Conservation (phyloP, 2,888 invertebrate genomes). For the Syrista parreyssii region DNA sequence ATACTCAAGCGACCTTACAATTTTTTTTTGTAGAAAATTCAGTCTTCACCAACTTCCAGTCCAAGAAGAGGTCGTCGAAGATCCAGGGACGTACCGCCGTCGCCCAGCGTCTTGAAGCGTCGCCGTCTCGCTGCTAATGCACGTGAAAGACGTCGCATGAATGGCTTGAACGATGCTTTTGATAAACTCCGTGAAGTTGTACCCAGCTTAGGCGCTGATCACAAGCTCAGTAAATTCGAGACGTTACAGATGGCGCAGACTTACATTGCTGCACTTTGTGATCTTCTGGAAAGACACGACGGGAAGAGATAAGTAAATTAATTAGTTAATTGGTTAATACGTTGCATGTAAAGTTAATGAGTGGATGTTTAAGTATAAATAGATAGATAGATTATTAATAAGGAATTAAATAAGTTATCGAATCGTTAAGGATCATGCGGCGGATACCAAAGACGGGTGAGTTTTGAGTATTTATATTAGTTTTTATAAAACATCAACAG, state of each 20-base stretch:
- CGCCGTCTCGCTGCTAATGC: conserved; percentile 80
- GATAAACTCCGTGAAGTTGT: conserved; percentile 79
- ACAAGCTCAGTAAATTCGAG: conserved; percentile 81
- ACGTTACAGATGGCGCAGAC: conserved; percentile 85
- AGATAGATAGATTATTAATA: not conserved
- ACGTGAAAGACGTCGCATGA: conserved; percentile 79
- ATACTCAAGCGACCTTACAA: not conserved
- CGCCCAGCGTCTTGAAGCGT: conserved; percentile 70
- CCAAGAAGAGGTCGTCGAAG: conserved; percentile 56
- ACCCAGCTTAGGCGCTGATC: conserved; percentile 77
- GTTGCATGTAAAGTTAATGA: not conserved
- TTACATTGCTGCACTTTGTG: conserved; percentile 77
- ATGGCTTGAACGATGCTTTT: conserved; percentile 81
- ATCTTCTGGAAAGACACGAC: conserved; percentile 70
- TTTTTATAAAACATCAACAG: not conserved
- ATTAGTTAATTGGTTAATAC: not conserved
- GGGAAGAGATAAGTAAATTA: conserved; percentile 28
- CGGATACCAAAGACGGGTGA: not conserved
- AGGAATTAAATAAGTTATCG: conserved; percentile 2
- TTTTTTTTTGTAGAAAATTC: conserved; percentile 36
- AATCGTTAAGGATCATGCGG: conserved; percentile 14
- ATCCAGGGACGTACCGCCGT: conserved; percentile 66
- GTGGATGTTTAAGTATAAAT: not conserved
- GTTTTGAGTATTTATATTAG: not conserved
- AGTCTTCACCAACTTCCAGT: conserved; percentile 51